Evolutionary conservation across 2,113 vertebrate genomes (phyloP).

Genomic region (Prietella phreatophila): DNA sequence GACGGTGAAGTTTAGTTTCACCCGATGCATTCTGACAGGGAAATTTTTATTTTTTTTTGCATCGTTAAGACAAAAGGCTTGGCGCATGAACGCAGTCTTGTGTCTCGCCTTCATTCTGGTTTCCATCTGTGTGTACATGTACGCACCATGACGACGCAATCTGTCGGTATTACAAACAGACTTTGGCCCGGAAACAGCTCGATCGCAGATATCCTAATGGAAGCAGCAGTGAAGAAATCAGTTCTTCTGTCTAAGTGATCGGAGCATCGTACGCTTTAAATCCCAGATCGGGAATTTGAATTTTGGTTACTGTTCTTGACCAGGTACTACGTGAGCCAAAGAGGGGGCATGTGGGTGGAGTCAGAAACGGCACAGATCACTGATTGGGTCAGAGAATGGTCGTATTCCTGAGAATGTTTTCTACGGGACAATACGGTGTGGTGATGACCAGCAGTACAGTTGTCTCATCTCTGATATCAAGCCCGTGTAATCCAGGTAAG

Average conservation of each 20-base stretch:
- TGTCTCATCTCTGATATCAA: background rate
- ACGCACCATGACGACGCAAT: background rate
- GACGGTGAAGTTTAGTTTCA: background rate
- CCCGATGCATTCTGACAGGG: background rate
- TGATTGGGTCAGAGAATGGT: background rate
- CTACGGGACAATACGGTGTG: background rate
- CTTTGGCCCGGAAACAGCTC: background rate
- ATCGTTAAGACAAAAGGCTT: background rate
- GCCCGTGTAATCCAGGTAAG: background rate
- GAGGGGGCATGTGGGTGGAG: background rate
- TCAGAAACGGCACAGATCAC: background rate
- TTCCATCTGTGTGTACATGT: background rate
- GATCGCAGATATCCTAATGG: background rate
- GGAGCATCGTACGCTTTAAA: background rate
- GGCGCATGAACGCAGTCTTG: background rate
- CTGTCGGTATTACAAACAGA: background rate
- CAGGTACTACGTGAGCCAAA: background rate
- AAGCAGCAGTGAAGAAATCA: background rate
- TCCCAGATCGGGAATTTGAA: background rate
- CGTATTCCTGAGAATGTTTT: background rate
- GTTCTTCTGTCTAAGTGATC: background rate
- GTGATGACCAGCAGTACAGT: background rate
- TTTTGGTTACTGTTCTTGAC: too few relatives aligned
- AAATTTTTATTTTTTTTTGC: background rate
- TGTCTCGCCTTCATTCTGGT: conserved; percentile 8